Evolutionary conservation across 2,113 vertebrate species (phyloP), one percentile per base, ranked within the genome.

Genomic region (Hippocampus barbouri): DNA sequence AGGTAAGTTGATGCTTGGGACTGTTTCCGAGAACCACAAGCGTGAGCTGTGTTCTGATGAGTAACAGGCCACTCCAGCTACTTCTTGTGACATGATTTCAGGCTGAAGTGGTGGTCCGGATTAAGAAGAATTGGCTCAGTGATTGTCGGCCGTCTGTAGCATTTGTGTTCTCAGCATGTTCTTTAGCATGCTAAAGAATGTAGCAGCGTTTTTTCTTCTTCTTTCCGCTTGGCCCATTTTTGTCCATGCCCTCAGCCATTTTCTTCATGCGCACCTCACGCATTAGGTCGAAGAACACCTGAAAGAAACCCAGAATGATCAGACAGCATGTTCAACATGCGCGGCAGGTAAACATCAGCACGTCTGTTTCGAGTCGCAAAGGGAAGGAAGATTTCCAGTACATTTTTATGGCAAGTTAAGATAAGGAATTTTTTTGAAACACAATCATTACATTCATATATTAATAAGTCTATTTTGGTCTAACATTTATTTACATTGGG

Each of bases 221-320:
- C 91, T 95, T 96, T 77, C 94, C 91, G 49, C 95, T 96, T 79
- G 95, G 95, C 75, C 95, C 93, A 63, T 97, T 98, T 76, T 96
- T 98, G 85, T 97, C 96, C 87, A 97, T 98, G 89, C 94, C 97
- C 88, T 99, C 97, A 0, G 94, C 93, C 95, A 97, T 93, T 86
- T 99, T 99, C 92, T 98, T 98, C 77, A 95, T 91, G 69, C 95
- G 92, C 65, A 98, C 94, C 89, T 99, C 97, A 80, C 96, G 90
- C 97, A 98, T 98, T 65, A 99, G 92, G 84, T 99, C 97, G 83
- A 99, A 99, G 88, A 99, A 99, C 30, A 98, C 97, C 97, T 99
- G 82, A 12, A 76, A 47, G 45, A 60, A 54, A 54, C 40, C 15
- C 12, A 34, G 15, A 4, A 8, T 38, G 10, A 34, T 15, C 1